Percentiles rank a stretch among this genome's conserved stretches.
phyloP scores from a whole-genome alignment of 2,797 vertebrate species.

The Lepus townsendii region DNA sequence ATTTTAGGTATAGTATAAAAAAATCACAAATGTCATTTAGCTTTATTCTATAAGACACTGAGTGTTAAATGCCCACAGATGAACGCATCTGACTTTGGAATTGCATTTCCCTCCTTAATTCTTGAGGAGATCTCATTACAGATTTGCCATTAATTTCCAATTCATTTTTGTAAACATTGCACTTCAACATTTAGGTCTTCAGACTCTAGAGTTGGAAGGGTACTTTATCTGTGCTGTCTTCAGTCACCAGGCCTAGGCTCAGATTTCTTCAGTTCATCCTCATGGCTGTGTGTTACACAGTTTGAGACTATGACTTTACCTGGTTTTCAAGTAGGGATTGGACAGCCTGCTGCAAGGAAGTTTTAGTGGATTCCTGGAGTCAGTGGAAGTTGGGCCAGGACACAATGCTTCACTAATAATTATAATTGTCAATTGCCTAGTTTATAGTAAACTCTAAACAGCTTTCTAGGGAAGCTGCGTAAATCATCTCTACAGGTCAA shows the following conservation, averaged over 20 bases:
- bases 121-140: neutral
- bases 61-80: slow-evolving; percentile 17
- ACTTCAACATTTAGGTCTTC: neutral
- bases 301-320: neutral
- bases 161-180: neutral
- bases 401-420: neutral
- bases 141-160: neutral
- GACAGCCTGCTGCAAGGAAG: neutral
- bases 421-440: neutral
- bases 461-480: neutral
- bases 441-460: neutral
- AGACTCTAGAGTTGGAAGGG: fast-evolving
- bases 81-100: neutral
- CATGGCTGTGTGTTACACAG: neutral
- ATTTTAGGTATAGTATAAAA: slow-evolving; percentile 15
- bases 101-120: neutral
- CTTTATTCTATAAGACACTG: slow-evolving; percentile 32
- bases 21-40: neutral
- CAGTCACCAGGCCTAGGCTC: neutral
- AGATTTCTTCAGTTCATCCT: neutral
- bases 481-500: neutral
- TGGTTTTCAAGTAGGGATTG: neutral
- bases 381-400: neutral
- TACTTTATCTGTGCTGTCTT: neutral
- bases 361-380: neutral